Evolutionary conservation across 2,113 vertebrate species (phyloP), one percentile per base, ranked within the genome.

Genomic region (Ondatra zibethicus): DNA sequence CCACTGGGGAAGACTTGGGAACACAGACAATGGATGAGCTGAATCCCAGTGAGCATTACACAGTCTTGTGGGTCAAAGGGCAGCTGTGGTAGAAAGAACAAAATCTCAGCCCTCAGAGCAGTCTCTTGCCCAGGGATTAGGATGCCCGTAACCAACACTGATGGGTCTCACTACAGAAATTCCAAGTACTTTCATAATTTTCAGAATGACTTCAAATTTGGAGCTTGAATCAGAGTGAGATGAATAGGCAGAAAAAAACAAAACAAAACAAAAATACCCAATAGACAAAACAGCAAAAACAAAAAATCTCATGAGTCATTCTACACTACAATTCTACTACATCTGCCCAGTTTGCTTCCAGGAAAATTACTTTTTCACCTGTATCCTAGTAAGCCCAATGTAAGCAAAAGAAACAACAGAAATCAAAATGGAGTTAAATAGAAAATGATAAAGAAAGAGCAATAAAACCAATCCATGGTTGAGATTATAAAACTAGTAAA

Each of bases 221-320:
- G 36, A 84, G 39, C 84, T 89, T 78, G 68, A 94, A 95, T 96
- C 7, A 77, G 68, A 94, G 12, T 93, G 31, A 96, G 45, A 93
- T 75, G 16, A 87, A 89, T 9, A 65, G 36, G 42, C 5, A 88
- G 21, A 7, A 14, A 14, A 68, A 68, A 47, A 65, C 33, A 84
- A 58, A 92, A 86, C 12, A 95, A 55, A 47, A 47, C 10, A 80
- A 36, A 72, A 82, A 66, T 47, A 66, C 55, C 19, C 23, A 93
- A 92, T 52, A 87, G 45, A 65, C 33, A 84, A 92, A 92, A 86
- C 12, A 85, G 65, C 47, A 92, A 95, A 58, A 58, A 19, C 11
- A 81, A n/a, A 73, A 86, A 66, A 86, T 7, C 58, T 66, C 7
- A 19, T 31, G 27, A 63, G 42, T 84, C 42, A 86, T 47, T 66